Evolutionary conservation across 2,888 invertebrate species (phyloP).

Genomic region (Galeruca laticollis): DNA sequence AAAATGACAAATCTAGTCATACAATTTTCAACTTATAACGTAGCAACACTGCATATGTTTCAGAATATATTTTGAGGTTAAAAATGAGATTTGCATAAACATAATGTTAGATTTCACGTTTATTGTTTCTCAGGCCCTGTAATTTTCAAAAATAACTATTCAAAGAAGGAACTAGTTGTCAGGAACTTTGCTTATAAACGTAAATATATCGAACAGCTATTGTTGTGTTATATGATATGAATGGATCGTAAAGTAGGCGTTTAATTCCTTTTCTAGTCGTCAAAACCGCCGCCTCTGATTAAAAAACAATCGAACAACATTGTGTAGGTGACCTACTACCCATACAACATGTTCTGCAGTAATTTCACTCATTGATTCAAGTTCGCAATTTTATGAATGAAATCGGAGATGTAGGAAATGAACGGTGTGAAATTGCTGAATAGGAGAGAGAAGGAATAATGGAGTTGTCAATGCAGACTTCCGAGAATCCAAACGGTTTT

Average conservation of each 20-base stretch:
- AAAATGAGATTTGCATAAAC: too few species aligned
- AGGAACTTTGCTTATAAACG: too few species aligned
- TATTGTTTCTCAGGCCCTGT: too few species aligned
- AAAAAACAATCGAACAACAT: not conserved
- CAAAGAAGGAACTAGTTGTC: too few species aligned
- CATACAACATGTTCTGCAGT: not conserved
- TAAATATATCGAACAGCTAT: too few species aligned
- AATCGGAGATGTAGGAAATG: not conserved
- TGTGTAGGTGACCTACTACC: constrained; percentile 12
- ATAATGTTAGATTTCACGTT: too few species aligned
- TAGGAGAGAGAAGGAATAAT: not conserved
- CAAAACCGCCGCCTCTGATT: not conserved
- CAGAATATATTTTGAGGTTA: too few species aligned
- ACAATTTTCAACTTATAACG: too few species aligned
- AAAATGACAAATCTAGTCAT: too few species aligned
- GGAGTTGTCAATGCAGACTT: not conserved
- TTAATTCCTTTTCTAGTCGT: not conserved
- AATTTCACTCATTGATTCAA: constrained; percentile 6
- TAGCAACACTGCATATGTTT: too few species aligned
- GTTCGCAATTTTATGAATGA: constrained; percentile 13
- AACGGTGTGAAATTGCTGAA: constrained; percentile 11
- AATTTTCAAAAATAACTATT: not conserved
- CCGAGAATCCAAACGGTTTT: not conserved
- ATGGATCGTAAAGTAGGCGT: too few species aligned
- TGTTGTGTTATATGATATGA: too few species aligned